Evolutionary conservation across 2,888 invertebrate genomes (phyloP), one percentile per base, ranked within the genome.

Genomic region (Lucinisca nassula): DNA sequence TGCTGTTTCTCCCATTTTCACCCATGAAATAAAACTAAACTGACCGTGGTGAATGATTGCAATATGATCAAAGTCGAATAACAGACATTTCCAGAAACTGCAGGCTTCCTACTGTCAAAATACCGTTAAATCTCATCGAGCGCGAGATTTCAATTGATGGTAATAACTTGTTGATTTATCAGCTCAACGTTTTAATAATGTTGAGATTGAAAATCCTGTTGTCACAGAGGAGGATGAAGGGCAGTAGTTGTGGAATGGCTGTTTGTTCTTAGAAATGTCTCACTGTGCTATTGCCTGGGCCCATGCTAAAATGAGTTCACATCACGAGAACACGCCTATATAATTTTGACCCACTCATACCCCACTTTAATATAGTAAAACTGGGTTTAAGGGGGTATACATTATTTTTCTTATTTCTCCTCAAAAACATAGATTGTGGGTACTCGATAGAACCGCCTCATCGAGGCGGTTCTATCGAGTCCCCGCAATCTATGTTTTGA

Each of bases 161-260:
- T 61, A 61, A 61, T 61, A 61, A 67, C 35, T 67, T 35, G 67
- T 67, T 67, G 67, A 35, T 67, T 67, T 35, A 35, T 35, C 67
- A 35, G 32, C 32, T 67, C 17, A 67, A 21, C 3, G 35, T 8
- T 67, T 67, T 35, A 67, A 67, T 67, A 67, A 35, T 35, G 67
- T 35, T 67, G 30, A 67, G 67, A 67, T 67, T 67, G 67, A 35
- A 67, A 35, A 35, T 24, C 8, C 61, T 67, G 67, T 35, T 67
- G 27, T 67, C 67, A 4, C 67, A 67, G 67, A 67, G 35, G 67
- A 1, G 32, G 17, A 67, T 10, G 35, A 8, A 67, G 35, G 67
- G 35, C 21, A 67, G 32, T 35, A 35, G 1, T 35, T 32, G 67
- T 67, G 35, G 27, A 30, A 24, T 21, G 35, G 35, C 2, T 61